phyloP scores from a whole-genome alignment of 2,888 invertebrate species.

The Mesorhabditis belari region DNA sequence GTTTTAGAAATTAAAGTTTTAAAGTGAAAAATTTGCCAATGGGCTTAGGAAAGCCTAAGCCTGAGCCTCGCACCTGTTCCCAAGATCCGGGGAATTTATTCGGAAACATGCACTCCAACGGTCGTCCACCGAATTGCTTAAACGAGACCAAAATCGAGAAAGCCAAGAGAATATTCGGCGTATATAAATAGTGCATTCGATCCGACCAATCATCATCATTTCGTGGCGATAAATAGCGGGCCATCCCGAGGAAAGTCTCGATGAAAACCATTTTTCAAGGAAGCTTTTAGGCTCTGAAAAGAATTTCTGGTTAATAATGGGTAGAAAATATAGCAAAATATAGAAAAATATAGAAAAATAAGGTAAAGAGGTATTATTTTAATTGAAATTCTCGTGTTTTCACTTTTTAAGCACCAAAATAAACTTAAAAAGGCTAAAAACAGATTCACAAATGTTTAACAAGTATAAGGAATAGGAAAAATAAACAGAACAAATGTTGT shows the following conservation, averaged over 20 bases:
- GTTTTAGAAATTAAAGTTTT: too few relatives aligned
- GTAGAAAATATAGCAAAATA: too few relatives aligned
- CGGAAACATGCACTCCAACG: slow-evolving; percentile 52
- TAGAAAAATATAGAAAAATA: too few relatives aligned
- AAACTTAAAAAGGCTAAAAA: too few relatives aligned
- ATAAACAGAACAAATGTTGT: too few relatives aligned
- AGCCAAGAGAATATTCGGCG: slow-evolving; percentile 48
- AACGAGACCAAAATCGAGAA: slow-evolving; percentile 49
- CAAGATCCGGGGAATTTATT: slow-evolving; percentile 49
- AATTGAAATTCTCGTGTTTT: too few relatives aligned
- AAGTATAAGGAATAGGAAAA: too few relatives aligned
- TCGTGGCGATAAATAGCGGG: slow-evolving; percentile 42
- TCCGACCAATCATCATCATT: slow-evolving; percentile 46
- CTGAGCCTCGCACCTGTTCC: slow-evolving; percentile 47
- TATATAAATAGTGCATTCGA: slow-evolving; percentile 46
- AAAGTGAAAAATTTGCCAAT: too few relatives aligned
- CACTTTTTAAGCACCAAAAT: too few relatives aligned
- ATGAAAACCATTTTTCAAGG: slow-evolving; percentile 36
- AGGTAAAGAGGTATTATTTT: too few relatives aligned
- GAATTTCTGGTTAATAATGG: not conserved
- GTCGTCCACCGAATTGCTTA: slow-evolving; percentile 39
- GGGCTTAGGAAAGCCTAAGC: too few relatives aligned
- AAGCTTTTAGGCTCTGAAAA: not conserved
- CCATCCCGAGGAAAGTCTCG: slow-evolving; percentile 48
- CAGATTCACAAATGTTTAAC: too few relatives aligned